Base-by-base conservation (phyloP, 1,140 invertebrate genomes). In the Papilio dardanus region DNA sequence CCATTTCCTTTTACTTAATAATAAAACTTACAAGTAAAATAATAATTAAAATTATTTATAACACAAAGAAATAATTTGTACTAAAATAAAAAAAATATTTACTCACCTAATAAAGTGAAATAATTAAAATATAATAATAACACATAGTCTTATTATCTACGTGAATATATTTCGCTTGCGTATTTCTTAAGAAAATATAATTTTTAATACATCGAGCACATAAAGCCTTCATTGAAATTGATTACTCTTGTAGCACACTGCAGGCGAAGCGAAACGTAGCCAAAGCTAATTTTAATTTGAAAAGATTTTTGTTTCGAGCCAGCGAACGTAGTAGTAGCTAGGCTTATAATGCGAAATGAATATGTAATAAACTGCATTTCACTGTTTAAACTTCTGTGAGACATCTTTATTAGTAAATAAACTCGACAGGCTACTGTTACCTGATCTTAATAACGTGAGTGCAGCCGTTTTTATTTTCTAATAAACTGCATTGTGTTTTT, bases 21-120 rank as follows among this genome's bases (percentile, higher is more conserved):
- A 14, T 28, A 28, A 58, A 58, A 58, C 24, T 58, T 58, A 58
- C 50, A 42, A 42, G 40, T 21, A 40, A 68, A 68, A 68, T 68
- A 68, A 68, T 28, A 10, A 58, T 58, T 58, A 10, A 58, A 58
- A 58, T 58, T 4, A n/a, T 33, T 31, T 33, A 66, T 8, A 31
- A 28, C 14, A 65, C 5, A 16, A 8, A 31, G 21, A 30, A 66
- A 66, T 28, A 66, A 35, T 68, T 68, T 68, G 66, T 68, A 68
- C 66, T 68, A 68, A 68, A 68, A 37, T 68, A 37, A 68, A 67
- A 33, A 33, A 66, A 66, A 66, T 66, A 66, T 16, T 31, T 66
- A 33, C 8, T 66, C 14, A 12, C 19, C 35, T 21, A 33, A n/a
- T 35, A 42, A 68, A 40, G 8, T 40, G 24, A 35, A 68, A 40